Evolutionary conservation across 1,140 invertebrate genomes (phyloP), one percentile per base, ranked within the genome.

Genomic region (Leptonema lineaticorne): DNA sequence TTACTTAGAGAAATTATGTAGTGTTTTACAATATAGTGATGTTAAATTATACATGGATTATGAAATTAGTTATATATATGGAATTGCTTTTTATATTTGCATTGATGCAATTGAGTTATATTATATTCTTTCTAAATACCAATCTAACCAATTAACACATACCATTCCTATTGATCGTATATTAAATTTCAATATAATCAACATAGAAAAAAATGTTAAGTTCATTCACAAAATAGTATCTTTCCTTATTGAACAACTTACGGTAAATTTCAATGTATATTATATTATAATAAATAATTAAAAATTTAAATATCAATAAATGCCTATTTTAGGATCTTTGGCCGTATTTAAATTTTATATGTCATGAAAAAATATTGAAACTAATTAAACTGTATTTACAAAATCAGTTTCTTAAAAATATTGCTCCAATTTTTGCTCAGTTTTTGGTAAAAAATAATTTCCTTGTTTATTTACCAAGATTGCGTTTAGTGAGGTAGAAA

Each of bases 321-420:
- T 22, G 9, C n/a, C 28, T 58, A 29, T 57, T 57, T 16, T 16
- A 66, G 64, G 18, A 58, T 27, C 58, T 14, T 41, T 18, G 37
- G 27, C 0, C 5, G 14, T 27, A 11, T 8, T 27, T 70, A 24
- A 24, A 67, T 16, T 24, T 24, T 46, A 29, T 45, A 18, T 57
- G 69, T 41, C 45, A 57, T 68, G 65, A 65, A 59, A 27, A 63
- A 29, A 68, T 73, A 33, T 60, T 73, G 20, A 67, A 63, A 7
- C 46, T 46, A 7, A 20, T 64, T 14, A 64, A 64, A 22, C 1
- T 64, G 2, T 29, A 71, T 20, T 57, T 73, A 9, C 33, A 69
- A 3, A 57, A 67, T 24, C 46, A 26, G 7, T 30, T 60, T 20
- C 20, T 45, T 11, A 28, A 33, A 27, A 46, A 69, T 33, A 56